Base-by-base conservation (phyloP, 2,797 vertebrate genomes). In the Orientallactaga sibirica region DNA sequence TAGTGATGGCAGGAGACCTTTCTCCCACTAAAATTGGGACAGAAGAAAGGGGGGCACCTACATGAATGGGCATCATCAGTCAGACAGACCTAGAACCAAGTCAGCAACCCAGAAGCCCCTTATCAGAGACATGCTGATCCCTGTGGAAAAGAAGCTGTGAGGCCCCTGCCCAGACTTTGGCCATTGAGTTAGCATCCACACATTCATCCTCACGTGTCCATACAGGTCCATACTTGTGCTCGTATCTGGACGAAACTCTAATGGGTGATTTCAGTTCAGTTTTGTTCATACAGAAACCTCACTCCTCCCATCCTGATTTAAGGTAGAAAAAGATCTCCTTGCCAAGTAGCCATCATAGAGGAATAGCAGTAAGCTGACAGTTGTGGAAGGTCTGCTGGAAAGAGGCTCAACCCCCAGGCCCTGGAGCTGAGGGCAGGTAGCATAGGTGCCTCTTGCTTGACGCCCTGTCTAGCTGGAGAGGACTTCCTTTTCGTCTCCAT, bases 181-280 rank as follows among this genome's bases (percentile, higher is more conserved):
- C 25, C 62, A 43, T 55, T 27, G 43, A 24, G 48, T 75, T 24
- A 16, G 33, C 4, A n/a, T 68, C 52, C 16, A 20, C 29, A 33
- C 37, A 0, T 14, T 3, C 14, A 0, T 14, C 12, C 41, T 55
- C 67, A 37, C 0, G 1, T 14, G 24, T 33, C 55, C 5, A 7
- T 2, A 62, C 18, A 12, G 3, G 9, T 4, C 24, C 43, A 6
- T 5, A 48, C 29, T 22, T 15, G 22, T 55, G 41, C 64, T 7
- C 0, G 25, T n/a, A 3, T 43, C 68, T 37, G 7, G 66, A 43
- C 61, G 74, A 10, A 27, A 9, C 37, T 24, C 37, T 43, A 14
- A 18, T n/a, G 37, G 27, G 79, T 0, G 0, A n/a, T 64, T 70
- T 20, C 22, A 27, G 7, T 16, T 48, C 25, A 0, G 55, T 48